Evolutionary conservation across 2,113 vertebrate species (phyloP).

Genomic region (Heliornis fulica): DNA sequence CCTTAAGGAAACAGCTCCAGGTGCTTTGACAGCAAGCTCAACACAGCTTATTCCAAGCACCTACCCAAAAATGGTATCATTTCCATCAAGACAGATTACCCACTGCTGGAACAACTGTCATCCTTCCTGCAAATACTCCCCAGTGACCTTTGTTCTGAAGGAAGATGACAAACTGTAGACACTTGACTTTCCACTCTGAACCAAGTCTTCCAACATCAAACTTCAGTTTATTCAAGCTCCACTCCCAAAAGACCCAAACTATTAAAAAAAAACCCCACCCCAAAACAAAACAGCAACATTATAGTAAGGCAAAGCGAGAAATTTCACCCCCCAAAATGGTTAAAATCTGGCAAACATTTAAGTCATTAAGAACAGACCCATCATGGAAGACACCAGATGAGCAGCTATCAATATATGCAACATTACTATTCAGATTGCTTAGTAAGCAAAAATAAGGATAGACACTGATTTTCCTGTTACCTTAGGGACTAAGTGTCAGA

Average conservation of each 20-base stretch:
- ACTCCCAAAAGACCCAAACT: neutral
- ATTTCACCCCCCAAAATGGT: neutral
- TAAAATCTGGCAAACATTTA: neutral
- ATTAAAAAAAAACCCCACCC: neutral
- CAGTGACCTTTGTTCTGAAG: neutral
- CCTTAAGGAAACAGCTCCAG: neutral
- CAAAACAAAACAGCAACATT: neutral
- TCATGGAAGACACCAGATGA: neutral
- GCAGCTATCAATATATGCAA: neutral
- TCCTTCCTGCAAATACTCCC: neutral
- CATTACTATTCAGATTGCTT: neutral
- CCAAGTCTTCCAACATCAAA: neutral
- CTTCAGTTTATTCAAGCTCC: neutral
- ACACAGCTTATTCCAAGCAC: accelerated
- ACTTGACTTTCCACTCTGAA: neutral
- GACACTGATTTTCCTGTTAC: neutral
- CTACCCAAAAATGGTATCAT: neutral
- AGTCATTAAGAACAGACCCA: neutral
- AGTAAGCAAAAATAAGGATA: neutral
- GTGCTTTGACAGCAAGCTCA: neutral
- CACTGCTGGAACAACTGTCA: neutral
- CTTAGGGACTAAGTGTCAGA: neutral
- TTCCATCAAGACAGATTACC: neutral
- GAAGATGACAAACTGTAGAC: neutral
- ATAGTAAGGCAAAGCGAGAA: neutral